Evolutionary conservation across 2,797 vertebrate species (phyloP), one percentile per base, ranked within the genome.

Genomic region (Anableps anableps): DNA sequence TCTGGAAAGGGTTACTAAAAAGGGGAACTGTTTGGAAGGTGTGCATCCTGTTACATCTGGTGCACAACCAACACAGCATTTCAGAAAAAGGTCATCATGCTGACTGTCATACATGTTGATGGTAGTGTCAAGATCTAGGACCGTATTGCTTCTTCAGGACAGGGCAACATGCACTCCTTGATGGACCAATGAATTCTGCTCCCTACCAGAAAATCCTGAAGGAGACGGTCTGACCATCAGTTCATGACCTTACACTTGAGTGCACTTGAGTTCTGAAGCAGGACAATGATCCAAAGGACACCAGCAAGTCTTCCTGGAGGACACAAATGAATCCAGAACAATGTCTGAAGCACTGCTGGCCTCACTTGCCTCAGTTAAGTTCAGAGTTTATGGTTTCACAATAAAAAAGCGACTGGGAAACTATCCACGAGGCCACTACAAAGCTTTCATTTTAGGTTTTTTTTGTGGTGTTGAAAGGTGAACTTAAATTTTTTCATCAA

Each of bases 101-200:
- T 43, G 38, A 70, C 66, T 68, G 36, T 43, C 23, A 43, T 13
- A 70, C 10, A 70, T 26, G 66, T 36, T 5, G 21, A 43, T 41
- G 23, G 34, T 66, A 66, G 62, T 23, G 19, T 38, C 19, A 21
- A 23, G 21, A 8, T 70, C 38, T 41, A 41, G 23, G 64, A 4
- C 21, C 41, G 36, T 3, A 68, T 68, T 68, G 38, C 36, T 41
- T 10, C 38, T 64, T 64, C 62, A 19, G 17, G 17, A 2, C 62
- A 36, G 31, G 2, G 5, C 8, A 36, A 21, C 64, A 41, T 68
- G 21, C 23, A 36, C 21, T 41, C 21, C 17, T 41, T 38, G 64
- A 68, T 68, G 64, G 10, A 68, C 21, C 36, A 68, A 68, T 41
- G 19, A 68, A 38, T 68, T 68, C 36, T 68, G 64, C 64, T 68